These are phyloP conservation scores for Carduelis carduelis DNA, from an alignment of 2,797 vertebrate species.

Conservation along the genomic window DNA sequence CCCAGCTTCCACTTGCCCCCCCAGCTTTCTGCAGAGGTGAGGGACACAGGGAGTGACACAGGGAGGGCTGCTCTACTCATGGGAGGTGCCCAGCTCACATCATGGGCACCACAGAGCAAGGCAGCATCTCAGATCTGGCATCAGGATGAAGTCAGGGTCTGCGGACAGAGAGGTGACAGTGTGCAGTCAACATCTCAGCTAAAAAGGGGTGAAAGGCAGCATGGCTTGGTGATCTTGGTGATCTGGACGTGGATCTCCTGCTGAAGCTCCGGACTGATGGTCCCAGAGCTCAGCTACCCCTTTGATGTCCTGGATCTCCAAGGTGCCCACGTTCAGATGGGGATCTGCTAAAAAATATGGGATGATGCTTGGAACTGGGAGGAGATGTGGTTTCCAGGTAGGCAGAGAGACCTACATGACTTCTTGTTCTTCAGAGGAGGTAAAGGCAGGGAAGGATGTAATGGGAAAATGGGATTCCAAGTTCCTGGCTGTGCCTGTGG, in stretches of 20 bases:
- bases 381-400: neutral
- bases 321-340: neutral
- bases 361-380: neutral
- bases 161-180: neutral
- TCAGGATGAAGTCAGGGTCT: neutral
- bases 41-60: neutral
- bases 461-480: rapidly evolving
- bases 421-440: neutral
- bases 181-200: neutral
- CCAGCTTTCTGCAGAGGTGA: neutral
- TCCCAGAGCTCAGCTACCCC: neutral
- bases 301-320: neutral
- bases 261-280: neutral
- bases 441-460: neutral
- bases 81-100: neutral
- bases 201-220: neutral
- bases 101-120: neutral
- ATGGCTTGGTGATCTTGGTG: neutral
- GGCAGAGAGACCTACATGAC: rapidly evolving
- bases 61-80: neutral
- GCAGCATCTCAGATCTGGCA: neutral
- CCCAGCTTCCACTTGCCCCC: neutral
- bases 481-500: neutral
- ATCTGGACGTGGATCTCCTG: neutral
- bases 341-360: neutral